Percentiles rank a stretch among this genome's conserved stretches.
These are phyloP conservation scores for Microtus ochrogaster DNA, from an alignment of 2,113 vertebrate genomes.

Conservation along the genomic window DNA sequence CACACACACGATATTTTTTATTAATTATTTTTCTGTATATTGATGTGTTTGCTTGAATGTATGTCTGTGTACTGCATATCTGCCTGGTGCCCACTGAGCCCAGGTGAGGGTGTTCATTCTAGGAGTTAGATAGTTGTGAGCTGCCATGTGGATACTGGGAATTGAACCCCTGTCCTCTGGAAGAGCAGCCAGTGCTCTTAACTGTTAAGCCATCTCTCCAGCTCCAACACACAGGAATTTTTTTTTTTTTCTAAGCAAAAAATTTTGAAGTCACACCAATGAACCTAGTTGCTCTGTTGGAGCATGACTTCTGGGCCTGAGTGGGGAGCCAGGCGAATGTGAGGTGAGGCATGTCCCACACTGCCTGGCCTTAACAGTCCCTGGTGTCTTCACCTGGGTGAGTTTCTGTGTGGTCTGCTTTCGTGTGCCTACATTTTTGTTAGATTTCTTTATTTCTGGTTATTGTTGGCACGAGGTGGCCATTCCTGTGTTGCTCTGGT, in stretches of 20 bases:
- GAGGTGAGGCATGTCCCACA: background rate
- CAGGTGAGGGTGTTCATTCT: background rate
- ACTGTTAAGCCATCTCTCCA: background rate
- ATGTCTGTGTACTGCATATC: background rate
- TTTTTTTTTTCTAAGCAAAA: background rate
- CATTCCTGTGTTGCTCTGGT: background rate
- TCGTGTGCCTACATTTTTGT: background rate
- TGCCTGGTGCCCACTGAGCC: background rate
- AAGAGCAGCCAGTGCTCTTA: background rate
- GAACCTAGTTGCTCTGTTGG: rapidly evolving
- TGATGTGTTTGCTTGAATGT: background rate
- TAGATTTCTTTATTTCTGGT: background rate
- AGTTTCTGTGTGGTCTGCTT: background rate
- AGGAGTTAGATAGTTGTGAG: background rate
- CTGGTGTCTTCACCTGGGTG: background rate
- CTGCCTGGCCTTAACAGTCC: background rate
- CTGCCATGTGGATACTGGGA: background rate
- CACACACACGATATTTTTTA: background rate
- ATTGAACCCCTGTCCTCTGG: background rate
- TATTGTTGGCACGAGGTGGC: background rate
- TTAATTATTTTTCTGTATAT: background rate
- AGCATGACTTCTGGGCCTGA: background rate
- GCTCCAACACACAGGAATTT: background rate
- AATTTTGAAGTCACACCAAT: background rate
- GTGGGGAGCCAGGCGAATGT: background rate